These are phyloP conservation scores for Alligator mississippiensis DNA, from an alignment of 2,113 vertebrate species.

Conservation along the genomic window DNA sequence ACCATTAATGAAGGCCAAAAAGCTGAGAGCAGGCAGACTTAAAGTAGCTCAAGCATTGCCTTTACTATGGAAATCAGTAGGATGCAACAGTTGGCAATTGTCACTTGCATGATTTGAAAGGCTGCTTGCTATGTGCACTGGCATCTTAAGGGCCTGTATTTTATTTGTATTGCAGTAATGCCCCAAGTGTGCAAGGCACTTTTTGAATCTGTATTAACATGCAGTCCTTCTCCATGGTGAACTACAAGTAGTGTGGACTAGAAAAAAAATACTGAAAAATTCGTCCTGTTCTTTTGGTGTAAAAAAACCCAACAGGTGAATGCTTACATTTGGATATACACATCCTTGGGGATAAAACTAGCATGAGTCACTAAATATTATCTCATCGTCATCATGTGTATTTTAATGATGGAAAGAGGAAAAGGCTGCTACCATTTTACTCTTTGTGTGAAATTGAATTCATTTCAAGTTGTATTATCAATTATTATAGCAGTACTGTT, in stretches of 20 bases:
- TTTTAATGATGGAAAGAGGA: not conserved
- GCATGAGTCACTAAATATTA: too few species aligned
- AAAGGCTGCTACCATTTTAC: not conserved
- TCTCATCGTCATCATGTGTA: not conserved
- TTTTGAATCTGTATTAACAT: not conserved
- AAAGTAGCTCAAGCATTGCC: too few species aligned
- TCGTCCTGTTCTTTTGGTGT: not conserved
- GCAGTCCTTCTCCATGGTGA: fast-evolving
- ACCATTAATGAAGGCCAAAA: too few species aligned
- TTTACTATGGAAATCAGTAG: too few species aligned
- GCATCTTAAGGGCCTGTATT: not conserved
- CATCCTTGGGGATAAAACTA: too few species aligned
- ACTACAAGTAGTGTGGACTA: not conserved
- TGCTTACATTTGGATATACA: not conserved
- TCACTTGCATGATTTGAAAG: not conserved
- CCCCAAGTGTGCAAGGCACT: not conserved
- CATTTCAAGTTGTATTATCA: not conserved
- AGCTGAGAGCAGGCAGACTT: too few species aligned
- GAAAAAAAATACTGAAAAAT: not conserved
- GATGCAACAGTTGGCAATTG: too few species aligned
- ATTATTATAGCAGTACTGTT: not conserved
- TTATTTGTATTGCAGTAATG: constrained; percentile 17
- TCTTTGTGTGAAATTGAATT: not conserved
- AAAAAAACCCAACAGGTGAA: not conserved
- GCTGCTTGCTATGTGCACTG: not conserved